Percentiles rank a stretch among this genome's conserved stretches.
These are phyloP conservation scores for Epinephelus lanceolatus DNA, from an alignment of 2,113 vertebrate species.

Conservation along the genomic window DNA sequence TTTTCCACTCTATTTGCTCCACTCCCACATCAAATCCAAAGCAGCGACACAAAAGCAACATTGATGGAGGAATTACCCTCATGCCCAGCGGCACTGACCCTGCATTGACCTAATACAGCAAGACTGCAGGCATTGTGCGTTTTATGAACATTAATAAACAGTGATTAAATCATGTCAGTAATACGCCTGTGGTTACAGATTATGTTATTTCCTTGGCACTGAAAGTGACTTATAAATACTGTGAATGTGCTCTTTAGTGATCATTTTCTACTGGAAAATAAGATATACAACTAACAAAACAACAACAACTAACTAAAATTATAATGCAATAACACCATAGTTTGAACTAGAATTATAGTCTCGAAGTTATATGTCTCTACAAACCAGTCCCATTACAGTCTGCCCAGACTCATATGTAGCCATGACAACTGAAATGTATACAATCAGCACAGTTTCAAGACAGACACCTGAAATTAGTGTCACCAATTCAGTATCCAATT, in stretches of 20 bases:
- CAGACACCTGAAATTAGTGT: too few species aligned
- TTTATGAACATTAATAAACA: constrained; percentile 37
- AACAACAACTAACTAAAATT: too few species aligned
- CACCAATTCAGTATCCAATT: too few species aligned
- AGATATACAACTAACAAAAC: not conserved
- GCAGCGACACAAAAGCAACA: constrained; percentile 77
- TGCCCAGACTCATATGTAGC: too few species aligned
- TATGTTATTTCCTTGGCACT: not conserved
- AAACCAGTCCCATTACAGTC: too few species aligned
- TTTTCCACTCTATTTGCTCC: constrained; percentile 59
- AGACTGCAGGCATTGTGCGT: constrained; percentile 52
- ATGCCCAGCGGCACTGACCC: constrained; percentile 41
- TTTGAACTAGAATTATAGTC: too few species aligned
- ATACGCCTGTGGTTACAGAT: not conserved
- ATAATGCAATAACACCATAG: too few species aligned
- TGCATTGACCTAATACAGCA: constrained; percentile 53
- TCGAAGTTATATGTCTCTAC: too few species aligned
- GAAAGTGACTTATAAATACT: not conserved
- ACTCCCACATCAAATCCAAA: constrained; percentile 62
- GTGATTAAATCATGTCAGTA: constrained; percentile 14
- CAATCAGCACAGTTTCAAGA: too few species aligned
- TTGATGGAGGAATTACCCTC: constrained; percentile 67
- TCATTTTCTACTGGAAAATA: not conserved
- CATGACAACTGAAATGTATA: too few species aligned
- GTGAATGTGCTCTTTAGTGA: not conserved